A percentile compares a stretch with the other conserved stretches of the same genome.
Evolutionary conservation across 2,888 invertebrate species (phyloP).

Genomic region (Chalcosyrphus nemorum): DNA sequence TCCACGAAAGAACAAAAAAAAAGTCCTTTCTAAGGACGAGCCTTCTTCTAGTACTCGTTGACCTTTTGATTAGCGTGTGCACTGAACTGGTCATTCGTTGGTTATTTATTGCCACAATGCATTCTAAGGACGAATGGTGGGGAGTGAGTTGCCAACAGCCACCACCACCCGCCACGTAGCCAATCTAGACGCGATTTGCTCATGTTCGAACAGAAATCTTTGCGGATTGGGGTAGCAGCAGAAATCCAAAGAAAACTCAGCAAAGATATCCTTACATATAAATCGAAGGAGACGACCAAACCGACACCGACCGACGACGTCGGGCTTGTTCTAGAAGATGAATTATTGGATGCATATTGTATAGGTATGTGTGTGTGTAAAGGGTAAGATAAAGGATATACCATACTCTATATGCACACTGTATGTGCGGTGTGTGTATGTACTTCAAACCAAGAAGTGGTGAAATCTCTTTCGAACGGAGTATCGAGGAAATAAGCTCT

Average conservation of each 20-base stretch:
- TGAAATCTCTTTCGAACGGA: slow-evolving; percentile 51
- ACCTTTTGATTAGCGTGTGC: slow-evolving; percentile 66
- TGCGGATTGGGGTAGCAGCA: neutral
- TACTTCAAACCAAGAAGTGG: slow-evolving; percentile 32
- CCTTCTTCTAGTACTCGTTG: neutral
- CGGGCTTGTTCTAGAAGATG: slow-evolving; percentile 36
- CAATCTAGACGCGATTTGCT: slow-evolving; percentile 34
- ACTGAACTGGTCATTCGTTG: slow-evolving; percentile 45
- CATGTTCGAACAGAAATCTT: slow-evolving; percentile 24
- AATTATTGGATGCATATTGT: slow-evolving; percentile 45
- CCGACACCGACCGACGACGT: neutral
- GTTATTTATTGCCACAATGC: neutral
- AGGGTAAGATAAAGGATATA: slow-evolving; percentile 19
- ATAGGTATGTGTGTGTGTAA: slow-evolving; percentile 1
- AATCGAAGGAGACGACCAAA: slow-evolving; percentile 30
- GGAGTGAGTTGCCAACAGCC: too few relatives aligned
- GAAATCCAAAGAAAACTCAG: slow-evolving; percentile 1
- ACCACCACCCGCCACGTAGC: neutral
- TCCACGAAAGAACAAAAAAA: neutral
- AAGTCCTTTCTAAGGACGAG: neutral
- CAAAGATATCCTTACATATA: slow-evolving; percentile 15
- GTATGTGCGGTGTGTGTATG: slow-evolving; percentile 19
- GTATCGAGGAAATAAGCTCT: slow-evolving; percentile 49
- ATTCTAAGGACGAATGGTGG: neutral
- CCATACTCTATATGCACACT: too few relatives aligned